Evolutionary conservation across 2,888 invertebrate genomes (phyloP).

Genomic region (Polylopha cassiicola): DNA sequence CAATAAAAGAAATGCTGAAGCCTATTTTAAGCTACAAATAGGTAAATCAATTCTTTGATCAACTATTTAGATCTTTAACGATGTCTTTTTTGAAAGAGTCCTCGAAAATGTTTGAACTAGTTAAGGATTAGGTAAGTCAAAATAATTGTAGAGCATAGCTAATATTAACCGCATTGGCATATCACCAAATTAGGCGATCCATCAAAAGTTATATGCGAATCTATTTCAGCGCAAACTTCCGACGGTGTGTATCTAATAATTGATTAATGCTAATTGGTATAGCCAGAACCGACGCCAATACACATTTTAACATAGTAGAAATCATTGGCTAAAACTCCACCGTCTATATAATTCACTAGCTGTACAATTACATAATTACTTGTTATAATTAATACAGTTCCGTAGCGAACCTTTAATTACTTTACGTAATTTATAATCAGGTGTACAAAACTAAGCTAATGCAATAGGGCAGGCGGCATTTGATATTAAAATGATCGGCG

Average conservation of each 20-base stretch:
- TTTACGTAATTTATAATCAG: slow-evolving; percentile 17
- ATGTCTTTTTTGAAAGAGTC: too few relatives aligned
- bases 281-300: slow-evolving; percentile 35
- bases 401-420: slow-evolving; percentile 21
- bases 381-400: slow-evolving; percentile 18
- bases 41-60: too few relatives aligned
- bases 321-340: slow-evolving; percentile 5
- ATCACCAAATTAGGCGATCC: slow-evolving; percentile 44
- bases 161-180: slow-evolving; percentile 40
- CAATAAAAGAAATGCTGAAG: too few relatives aligned
- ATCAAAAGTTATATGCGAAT: slow-evolving; percentile 33
- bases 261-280: slow-evolving; percentile 53
- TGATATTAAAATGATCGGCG: slow-evolving; percentile 9
- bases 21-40: too few relatives aligned
- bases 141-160: not conserved
- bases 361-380: slow-evolving; percentile 15
- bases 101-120: too few relatives aligned
- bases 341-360: slow-evolving; percentile 16
- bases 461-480: slow-evolving; percentile 9
- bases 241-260: slow-evolving; percentile 36
- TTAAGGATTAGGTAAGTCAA: not conserved
- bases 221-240: slow-evolving; percentile 36
- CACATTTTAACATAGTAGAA: slow-evolving; percentile 3
- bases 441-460: slow-evolving; percentile 7
- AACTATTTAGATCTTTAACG: too few relatives aligned